Percentiles rank a stretch among this genome's conserved stretches.
Evolutionary conservation across 2,888 invertebrate genomes (phyloP).

Genomic region (Leptura quadrifasciata): DNA sequence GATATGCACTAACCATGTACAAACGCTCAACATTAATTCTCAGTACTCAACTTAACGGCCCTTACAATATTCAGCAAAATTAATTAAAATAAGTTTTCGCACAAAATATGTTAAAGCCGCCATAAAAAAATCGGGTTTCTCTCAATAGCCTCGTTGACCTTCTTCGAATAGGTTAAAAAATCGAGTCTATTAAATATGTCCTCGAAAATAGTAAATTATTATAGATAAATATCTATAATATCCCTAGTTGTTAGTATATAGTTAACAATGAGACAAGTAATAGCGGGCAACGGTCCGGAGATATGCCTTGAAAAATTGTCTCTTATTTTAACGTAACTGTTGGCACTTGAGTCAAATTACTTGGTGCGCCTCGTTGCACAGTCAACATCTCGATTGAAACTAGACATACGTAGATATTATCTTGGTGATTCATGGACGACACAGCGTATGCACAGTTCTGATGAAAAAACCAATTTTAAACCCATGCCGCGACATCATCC

Average conservation of each 20-base stretch:
- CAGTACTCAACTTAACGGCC: too few species aligned
- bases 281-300: conserved; percentile 17
- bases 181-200: conserved; percentile 18
- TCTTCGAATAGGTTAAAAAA: conserved; percentile 1
- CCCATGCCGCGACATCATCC: conserved; percentile 31
- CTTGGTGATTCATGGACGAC: conserved; percentile 57
- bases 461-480: conserved; percentile 35
- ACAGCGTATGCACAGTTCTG: conserved; percentile 30
- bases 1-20: too few species aligned
- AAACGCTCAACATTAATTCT: too few species aligned
- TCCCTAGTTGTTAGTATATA: conserved; percentile 21
- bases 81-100: background rate
- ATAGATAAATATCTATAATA: conserved; percentile 28
- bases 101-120: background rate
- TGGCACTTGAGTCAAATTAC: conserved; percentile 61
- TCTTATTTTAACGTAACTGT: conserved; percentile 52
- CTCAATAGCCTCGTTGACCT: background rate
- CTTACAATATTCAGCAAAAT: background rate
- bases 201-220: conserved; percentile 22
- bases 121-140: background rate
- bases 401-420: conserved; percentile 60
- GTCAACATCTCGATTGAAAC: conserved; percentile 60
- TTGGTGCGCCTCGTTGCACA: conserved; percentile 50
- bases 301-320: conserved; percentile 48
- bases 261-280: conserved; percentile 30